Conservation (phyloP, 2,797 vertebrate genomes). For the Mormyrus hasselquistii region DNA sequence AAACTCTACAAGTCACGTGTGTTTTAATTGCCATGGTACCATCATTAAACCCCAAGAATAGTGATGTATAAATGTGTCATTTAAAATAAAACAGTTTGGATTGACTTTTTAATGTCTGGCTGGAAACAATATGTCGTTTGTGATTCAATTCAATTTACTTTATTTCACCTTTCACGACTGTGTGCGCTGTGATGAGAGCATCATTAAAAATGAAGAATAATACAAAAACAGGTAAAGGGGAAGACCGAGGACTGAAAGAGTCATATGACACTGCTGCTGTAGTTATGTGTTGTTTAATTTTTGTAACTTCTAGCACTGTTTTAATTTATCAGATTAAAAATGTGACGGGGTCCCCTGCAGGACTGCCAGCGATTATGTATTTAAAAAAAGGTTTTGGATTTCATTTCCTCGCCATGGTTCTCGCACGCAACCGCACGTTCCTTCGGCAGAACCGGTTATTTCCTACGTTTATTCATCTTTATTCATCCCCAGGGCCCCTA, state of each 20-base stretch:
- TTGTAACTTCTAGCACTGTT: background rate
- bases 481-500: background rate
- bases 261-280: background rate
- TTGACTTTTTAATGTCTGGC: background rate
- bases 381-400: background rate
- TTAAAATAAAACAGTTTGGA: background rate
- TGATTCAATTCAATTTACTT: background rate
- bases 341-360: background rate
- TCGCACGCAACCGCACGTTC: background rate
- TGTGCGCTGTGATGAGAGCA: background rate
- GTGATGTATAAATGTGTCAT: background rate
- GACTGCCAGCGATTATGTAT: background rate
- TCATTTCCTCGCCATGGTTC: background rate
- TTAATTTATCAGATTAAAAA: background rate
- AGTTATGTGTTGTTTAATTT: background rate
- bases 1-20: background rate
- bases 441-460: background rate
- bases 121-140: background rate
- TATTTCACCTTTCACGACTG: background rate
- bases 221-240: background rate
- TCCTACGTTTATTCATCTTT: background rate
- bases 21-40: background rate
- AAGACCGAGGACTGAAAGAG: background rate
- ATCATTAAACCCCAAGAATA: background rate
- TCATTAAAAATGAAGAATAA: background rate